A percentile compares a stretch with the other conserved stretches of the same genome.
Evolutionary conservation across 2,113 vertebrate species (phyloP).

Genomic region (Clarias macrocephalus): DNA sequence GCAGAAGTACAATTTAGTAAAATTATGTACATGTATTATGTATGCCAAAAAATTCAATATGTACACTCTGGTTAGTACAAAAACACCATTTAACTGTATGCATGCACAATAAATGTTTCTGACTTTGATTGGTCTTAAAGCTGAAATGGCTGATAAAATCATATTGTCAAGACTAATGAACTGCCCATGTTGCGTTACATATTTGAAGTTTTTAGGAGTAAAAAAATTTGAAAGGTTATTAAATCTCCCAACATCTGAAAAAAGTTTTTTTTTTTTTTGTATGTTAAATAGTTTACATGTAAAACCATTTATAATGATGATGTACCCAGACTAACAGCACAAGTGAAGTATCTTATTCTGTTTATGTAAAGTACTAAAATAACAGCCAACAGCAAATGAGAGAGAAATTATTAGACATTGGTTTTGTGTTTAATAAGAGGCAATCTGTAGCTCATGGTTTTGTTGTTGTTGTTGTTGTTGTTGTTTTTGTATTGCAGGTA

Average conservation of each 20-base stretch:
- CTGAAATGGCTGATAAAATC: no score
- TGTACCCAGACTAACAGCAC: background rate
- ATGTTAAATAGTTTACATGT: background rate
- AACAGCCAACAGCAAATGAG: background rate
- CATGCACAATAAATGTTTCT: no score
- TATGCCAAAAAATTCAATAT: background rate
- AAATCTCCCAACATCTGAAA: background rate
- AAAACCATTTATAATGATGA: background rate
- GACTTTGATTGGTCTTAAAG: no score
- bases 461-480: background rate
- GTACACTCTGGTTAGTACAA: background rate
- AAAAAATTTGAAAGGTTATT: no score
- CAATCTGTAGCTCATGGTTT: background rate
- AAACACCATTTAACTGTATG: no score
- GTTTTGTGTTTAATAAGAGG: background rate
- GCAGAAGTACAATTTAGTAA: background rate
- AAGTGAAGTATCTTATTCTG: background rate
- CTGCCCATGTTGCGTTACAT: no score
- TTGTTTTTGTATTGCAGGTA: slow-evolving; percentile 46
- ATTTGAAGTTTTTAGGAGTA: no score
- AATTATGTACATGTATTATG: background rate
- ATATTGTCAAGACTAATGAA: no score
- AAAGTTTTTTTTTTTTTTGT: background rate
- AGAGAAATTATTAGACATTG: no score
- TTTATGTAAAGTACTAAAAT: background rate